These are phyloP conservation scores for Melanotaenia maccullochi DNA, from an alignment of 2,797 vertebrate genomes.

Conservation along the genomic window DNA sequence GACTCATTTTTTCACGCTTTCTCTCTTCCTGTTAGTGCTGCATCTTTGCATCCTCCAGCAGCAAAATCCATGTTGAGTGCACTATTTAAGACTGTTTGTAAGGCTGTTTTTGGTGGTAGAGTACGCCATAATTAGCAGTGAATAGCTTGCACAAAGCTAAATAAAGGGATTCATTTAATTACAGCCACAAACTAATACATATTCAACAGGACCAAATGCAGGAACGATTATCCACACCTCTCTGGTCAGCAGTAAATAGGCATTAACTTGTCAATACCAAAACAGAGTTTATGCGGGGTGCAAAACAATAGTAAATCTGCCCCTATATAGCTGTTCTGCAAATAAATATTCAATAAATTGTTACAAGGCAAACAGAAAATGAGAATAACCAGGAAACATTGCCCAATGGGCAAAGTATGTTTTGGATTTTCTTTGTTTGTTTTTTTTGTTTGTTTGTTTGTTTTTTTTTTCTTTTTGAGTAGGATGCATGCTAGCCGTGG, in stretches of 20 bases:
- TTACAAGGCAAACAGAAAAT: not conserved
- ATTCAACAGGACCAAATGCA: too few relatives aligned
- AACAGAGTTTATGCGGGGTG: not conserved
- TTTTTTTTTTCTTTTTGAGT: not conserved
- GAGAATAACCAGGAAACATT: not conserved
- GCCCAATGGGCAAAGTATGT: too few relatives aligned
- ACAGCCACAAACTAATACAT: too few relatives aligned
- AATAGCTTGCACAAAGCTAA: not conserved
- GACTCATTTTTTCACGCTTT: not conserved
- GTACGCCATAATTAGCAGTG: not conserved
- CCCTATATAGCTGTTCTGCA: not conserved
- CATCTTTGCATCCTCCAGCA: not conserved
- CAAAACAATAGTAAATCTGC: not conserved
- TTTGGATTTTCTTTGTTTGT: too few relatives aligned
- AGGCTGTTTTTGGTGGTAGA: too few relatives aligned
- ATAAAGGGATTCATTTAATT: too few relatives aligned
- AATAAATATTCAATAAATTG: constrained; percentile 1
- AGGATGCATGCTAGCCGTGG: not conserved
- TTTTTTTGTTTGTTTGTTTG: not conserved
- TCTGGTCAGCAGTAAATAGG: not conserved
- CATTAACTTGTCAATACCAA: not conserved
- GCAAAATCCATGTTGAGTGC: not conserved
- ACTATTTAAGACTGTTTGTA: too few relatives aligned
- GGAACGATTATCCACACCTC: not conserved
- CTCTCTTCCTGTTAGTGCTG: not conserved